These are phyloP conservation scores for Molossus molossus DNA, from an alignment of 2,797 vertebrate species.

Conservation along the genomic window DNA sequence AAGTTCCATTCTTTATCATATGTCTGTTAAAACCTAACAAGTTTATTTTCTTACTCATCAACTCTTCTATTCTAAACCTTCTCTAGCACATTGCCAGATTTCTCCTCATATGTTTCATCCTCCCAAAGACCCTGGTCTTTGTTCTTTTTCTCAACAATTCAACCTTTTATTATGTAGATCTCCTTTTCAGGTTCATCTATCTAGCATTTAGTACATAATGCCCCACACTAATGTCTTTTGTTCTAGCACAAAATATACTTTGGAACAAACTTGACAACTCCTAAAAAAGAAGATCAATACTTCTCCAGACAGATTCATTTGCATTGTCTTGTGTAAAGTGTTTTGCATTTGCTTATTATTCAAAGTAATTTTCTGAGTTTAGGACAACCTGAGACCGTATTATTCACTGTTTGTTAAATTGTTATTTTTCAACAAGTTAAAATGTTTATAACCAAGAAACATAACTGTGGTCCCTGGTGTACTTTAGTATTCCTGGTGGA, in stretches of 20 bases:
- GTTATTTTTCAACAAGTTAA: slow-evolving; percentile 58
- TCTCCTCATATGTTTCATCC: neutral
- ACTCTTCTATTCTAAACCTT: neutral
- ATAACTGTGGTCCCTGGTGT: neutral
- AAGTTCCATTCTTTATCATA: neutral
- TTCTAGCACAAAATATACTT: neutral
- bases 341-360: slow-evolving; percentile 45
- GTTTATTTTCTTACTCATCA: neutral
- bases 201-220: neutral
- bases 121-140: neutral
- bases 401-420: slow-evolving; percentile 48
- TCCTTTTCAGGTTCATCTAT: neutral
- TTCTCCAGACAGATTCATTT: neutral
- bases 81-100: neutral
- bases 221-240: neutral
- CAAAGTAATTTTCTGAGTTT: slow-evolving; percentile 7
- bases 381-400: neutral
- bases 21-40: neutral
- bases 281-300: neutral
- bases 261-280: neutral
- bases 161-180: neutral
- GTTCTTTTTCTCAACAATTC: neutral
- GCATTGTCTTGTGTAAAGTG: neutral
- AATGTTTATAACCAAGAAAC: slow-evolving; percentile 52
- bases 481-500: neutral